Conservation (phyloP, 2,797 vertebrate species). For the Tinamus major region DNA sequence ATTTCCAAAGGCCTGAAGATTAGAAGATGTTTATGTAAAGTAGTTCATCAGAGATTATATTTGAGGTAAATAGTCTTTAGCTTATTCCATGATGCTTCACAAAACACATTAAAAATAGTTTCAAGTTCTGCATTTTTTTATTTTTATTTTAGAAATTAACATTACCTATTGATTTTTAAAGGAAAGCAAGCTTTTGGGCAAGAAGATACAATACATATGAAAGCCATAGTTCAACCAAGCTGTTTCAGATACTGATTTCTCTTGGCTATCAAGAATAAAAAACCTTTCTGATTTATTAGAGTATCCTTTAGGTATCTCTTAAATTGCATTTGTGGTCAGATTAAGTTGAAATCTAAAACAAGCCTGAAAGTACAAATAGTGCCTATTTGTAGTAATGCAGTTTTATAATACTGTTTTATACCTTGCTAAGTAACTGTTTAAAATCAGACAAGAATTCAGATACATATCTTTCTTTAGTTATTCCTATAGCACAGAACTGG, state of each 20-base stretch:
- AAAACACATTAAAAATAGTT: constrained; percentile 4
- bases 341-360: neutral
- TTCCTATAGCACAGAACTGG: neutral
- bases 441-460: neutral
- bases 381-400: neutral
- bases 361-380: neutral
- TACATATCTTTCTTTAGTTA: neutral
- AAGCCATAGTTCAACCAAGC: neutral
- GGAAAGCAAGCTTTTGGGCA: neutral
- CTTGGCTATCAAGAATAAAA: neutral
- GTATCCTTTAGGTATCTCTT: neutral
- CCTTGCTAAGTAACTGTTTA: neutral
- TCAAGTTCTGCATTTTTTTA: neutral
- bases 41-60: neutral
- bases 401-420: neutral
- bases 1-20: neutral
- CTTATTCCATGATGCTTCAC: neutral
- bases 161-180: neutral
- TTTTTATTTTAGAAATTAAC: neutral
- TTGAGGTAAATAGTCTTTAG: neutral
- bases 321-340: neutral
- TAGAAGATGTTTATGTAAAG: neutral
- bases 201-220: neutral
- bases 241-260: neutral
- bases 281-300: neutral